Evolutionary conservation across 2,797 vertebrate genomes (phyloP).

Genomic region (Pygocentrus nattereri): DNA sequence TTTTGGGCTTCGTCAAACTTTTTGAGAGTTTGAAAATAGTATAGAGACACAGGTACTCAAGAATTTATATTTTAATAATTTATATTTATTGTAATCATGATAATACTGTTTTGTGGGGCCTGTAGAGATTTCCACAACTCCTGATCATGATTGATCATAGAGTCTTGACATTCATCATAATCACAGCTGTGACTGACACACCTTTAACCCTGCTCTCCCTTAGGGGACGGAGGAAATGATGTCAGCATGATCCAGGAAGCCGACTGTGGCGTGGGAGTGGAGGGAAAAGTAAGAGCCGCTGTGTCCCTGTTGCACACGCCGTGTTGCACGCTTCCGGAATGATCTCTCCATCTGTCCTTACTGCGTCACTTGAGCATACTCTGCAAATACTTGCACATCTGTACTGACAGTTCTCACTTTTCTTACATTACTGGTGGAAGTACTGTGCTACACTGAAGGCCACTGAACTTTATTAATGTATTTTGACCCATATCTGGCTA

Average conservation of each 20-base stretch:
- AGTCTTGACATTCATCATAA: constrained; percentile 25
- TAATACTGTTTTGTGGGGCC: no score
- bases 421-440: constrained; percentile 25
- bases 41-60: no score
- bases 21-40: no score
- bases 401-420: constrained; percentile 26
- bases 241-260: constrained; percentile 99
- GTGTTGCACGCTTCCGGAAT: constrained; percentile 42
- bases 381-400: constrained; percentile 1
- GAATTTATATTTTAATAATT: no score
- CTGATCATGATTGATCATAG: not conserved
- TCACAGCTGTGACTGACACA: constrained; percentile 63
- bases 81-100: not conserved
- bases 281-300: constrained; percentile 92
- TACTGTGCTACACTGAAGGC: constrained; percentile 4
- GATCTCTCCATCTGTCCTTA: constrained; percentile 60
- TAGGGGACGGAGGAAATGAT: constrained; percentile 98
- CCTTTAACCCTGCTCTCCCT: constrained; percentile 66
- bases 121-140: not conserved
- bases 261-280: constrained; percentile 97
- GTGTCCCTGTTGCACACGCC: constrained; percentile 15
- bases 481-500: constrained; percentile 26
- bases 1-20: no score
- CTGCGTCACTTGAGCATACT: constrained; percentile 28
- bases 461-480: not conserved